Base-by-base conservation (phyloP, 2,797 vertebrate genomes). In the Octomys mimax region DNA sequence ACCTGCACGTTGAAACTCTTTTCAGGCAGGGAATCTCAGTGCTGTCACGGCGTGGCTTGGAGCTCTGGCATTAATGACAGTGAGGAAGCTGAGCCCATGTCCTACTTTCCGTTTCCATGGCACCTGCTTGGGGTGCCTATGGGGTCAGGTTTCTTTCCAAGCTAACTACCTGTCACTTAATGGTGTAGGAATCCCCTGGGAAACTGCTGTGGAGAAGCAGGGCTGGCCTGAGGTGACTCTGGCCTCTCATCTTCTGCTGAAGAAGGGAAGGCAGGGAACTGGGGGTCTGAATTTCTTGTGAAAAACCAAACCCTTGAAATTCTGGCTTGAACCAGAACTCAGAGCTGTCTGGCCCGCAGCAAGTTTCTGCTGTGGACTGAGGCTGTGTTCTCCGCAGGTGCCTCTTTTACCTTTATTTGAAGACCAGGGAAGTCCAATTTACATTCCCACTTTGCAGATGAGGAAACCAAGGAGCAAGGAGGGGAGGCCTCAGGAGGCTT, bases 81-180 rank as follows among this genome's bases (percentile, higher is more conserved):
- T 28, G 49, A 87, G 79, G 54, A 64, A 6, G 64, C 79, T 80
- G 83, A 92, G 66, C 28, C 36, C 83, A 61, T 10, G 46, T 54
- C 79, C 39, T 62, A 36, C 71, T 49, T 85, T 46, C 61, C 83
- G 31, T 90, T 95, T 95, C 66, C 81, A 42, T 49, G 79, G 39
- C 66, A 19, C 22, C 54, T 79, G 13, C n/a, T 64, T 26, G 57
- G 57, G 31, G 39, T 95, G 89, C 64, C 54, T 49, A 2, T 46
- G 68, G 54, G 54, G 59, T 82, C 18, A 7, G 52, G 36, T 83
- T 97, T 85, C 85, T 90, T 87, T 79, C 42, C 87, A 94, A 81
- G 85, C 68, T 59, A 92, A 92, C 90, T 73, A 95, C 88, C 78
- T 83, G 33, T 62, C 87, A 87, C 85, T 96, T 90, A 66, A n/a